phyloP scores from a whole-genome alignment of 2,888 invertebrate genomes.

The Drosophila gaucha region DNA sequence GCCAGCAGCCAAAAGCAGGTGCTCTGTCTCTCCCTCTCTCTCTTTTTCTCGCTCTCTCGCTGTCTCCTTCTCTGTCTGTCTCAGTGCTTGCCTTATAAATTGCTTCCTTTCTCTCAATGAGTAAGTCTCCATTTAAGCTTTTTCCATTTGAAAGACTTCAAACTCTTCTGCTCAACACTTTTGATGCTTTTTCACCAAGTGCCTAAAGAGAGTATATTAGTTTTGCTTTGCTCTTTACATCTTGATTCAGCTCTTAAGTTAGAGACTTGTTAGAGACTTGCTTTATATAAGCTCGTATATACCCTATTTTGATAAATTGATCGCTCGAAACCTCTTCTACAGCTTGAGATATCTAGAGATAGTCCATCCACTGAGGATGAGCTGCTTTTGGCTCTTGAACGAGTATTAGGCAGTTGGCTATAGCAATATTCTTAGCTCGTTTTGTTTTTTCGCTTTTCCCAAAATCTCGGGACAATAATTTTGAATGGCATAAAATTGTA shows the following conservation, averaged over 20 bases:
- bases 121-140: slow-evolving; percentile 28
- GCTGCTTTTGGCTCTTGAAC: too few species aligned
- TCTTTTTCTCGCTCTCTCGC: neutral
- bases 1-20: slow-evolving; percentile 17
- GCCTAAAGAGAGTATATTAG: neutral
- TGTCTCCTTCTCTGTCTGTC: too few species aligned
- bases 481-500: slow-evolving; percentile 73
- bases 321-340: too few species aligned
- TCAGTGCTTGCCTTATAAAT: neutral
- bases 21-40: neutral
- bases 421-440: neutral
- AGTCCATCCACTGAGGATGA: too few species aligned
- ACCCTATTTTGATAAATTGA: too few species aligned
- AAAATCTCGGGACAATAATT: slow-evolving; percentile 77
- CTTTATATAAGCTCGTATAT: too few species aligned
- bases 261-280: too few species aligned
- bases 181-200: neutral
- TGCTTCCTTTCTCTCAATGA: slow-evolving; percentile 15
- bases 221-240: neutral
- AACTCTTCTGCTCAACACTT: neutral
- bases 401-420: neutral
- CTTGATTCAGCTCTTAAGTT: too few species aligned
- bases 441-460: neutral
- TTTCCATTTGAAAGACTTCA: slow-evolving; percentile 6
- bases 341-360: too few species aligned